Conservation (phyloP, 1,140 invertebrate genomes). For the Caenorhabditis brenneri region DNA sequence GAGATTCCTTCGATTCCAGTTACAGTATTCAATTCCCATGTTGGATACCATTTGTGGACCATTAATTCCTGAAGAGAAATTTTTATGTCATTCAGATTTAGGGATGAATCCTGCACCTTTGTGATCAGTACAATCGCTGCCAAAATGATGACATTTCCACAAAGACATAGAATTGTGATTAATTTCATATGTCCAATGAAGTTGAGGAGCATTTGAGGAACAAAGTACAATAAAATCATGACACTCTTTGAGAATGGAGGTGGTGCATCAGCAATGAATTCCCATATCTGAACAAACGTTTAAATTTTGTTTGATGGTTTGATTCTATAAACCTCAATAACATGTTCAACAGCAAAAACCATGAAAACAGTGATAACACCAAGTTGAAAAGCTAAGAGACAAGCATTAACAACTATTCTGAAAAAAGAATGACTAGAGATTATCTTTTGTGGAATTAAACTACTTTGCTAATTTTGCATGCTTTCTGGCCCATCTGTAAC, state of each 20-base stretch:
- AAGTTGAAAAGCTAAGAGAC: slow-evolving; percentile 44
- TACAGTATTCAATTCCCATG: slow-evolving; percentile 56
- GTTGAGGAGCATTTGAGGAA: slow-evolving; percentile 38
- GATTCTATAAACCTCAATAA: slow-evolving; percentile 39
- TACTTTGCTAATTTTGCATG: slow-evolving; percentile 6
- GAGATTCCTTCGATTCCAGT: slow-evolving; percentile 66
- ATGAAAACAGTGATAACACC: slow-evolving; percentile 41
- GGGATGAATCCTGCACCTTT: too few relatives aligned
- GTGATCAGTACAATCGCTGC: slow-evolving; percentile 46
- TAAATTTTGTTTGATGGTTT: not conserved
- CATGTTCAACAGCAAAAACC: slow-evolving; percentile 47
- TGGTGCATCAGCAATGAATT: slow-evolving; percentile 24
- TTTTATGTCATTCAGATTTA: too few relatives aligned
- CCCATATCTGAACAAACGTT: slow-evolving; percentile 29
- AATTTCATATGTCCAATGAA: slow-evolving; percentile 44
- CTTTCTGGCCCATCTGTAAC: slow-evolving; percentile 18
- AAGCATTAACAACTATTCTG: slow-evolving; percentile 39
- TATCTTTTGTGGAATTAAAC: too few relatives aligned
- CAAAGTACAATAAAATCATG: slow-evolving; percentile 30
- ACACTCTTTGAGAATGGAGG: slow-evolving; percentile 6
- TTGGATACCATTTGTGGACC: slow-evolving; percentile 52
- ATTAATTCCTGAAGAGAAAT: slow-evolving; percentile 59
- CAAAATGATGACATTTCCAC: slow-evolving; percentile 47
- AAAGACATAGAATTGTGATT: slow-evolving; percentile 34
- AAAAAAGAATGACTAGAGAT: too few relatives aligned